A percentile compares a stretch with the other conserved stretches of the same genome.
Conservation (phyloP, 2,888 invertebrate species). For the Lasioglossum zephyrum region DNA sequence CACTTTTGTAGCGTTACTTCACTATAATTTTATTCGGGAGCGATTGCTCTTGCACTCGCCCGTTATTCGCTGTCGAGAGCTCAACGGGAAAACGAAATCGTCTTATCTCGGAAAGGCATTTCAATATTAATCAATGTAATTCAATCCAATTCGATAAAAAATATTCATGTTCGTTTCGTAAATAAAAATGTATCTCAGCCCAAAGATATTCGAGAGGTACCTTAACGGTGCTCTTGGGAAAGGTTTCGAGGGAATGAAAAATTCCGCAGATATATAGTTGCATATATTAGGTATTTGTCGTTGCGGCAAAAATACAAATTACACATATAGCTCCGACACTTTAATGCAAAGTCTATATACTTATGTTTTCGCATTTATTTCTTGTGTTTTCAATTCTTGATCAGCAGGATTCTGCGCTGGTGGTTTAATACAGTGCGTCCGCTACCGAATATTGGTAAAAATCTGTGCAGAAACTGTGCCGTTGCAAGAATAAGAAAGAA, state of each 20-base stretch:
- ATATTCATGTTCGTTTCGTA: not conserved
- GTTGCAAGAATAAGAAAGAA: not conserved
- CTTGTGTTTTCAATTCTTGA: not conserved
- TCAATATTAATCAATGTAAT: not conserved
- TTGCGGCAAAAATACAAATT: no score
- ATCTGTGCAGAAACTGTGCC: not conserved
- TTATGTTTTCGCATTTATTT: not conserved
- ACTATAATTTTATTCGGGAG: not conserved
- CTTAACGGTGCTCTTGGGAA: not conserved
- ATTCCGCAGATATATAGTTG: not conserved
- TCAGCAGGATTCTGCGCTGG: not conserved
- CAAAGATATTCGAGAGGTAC: not conserved
- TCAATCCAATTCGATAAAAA: not conserved
- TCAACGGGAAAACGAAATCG: not conserved
- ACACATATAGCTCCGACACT: no score
- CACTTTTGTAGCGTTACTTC: slow-evolving; percentile 1
- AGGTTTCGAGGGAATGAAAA: not conserved
- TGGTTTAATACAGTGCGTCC: no score
- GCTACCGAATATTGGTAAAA: not conserved
- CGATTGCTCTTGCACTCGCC: not conserved
- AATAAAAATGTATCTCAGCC: not conserved
- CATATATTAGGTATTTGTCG: no score
- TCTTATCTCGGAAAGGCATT: not conserved
- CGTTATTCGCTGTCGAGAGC: not conserved
- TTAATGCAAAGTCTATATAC: no score